Percentiles rank a stretch among this genome's conserved stretches.
These are phyloP conservation scores for Bucco capensis DNA, from an alignment of 2,113 vertebrate species.

Conservation along the genomic window DNA sequence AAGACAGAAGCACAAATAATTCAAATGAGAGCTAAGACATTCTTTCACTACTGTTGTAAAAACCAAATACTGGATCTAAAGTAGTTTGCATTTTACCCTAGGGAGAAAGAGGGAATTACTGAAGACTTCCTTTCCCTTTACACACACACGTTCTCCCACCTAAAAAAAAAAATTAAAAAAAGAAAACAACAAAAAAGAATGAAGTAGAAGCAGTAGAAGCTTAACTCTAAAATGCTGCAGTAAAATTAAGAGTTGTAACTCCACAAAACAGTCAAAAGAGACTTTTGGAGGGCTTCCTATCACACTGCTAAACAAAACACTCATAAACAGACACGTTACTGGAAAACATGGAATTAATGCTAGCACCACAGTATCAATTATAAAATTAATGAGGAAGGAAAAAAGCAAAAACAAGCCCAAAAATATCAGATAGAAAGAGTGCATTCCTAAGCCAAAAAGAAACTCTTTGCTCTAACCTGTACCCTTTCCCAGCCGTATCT, in stretches of 20 bases:
- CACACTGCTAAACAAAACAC: not conserved
- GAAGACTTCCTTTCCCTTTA: slow-evolving; percentile 9
- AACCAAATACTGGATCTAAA: not conserved
- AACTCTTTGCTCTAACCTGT: not conserved
- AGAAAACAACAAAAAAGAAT: not conserved
- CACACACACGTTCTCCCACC: not conserved
- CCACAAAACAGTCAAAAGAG: not conserved
- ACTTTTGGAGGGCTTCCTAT: not conserved
- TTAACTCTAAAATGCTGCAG: not conserved
- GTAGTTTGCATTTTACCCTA: not conserved
- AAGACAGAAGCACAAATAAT: not conserved
- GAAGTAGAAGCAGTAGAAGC: not conserved
- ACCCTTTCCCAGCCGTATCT: not conserved
- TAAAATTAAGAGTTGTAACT: not conserved
- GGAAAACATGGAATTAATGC: not conserved
- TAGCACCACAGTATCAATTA: not conserved
- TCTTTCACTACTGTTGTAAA: not conserved
- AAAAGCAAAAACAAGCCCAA: not conserved
- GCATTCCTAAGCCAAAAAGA: not conserved
- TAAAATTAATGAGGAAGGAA: not conserved
- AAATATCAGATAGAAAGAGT: not conserved
- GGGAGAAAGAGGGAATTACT: not conserved
- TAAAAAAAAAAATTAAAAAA: not conserved
- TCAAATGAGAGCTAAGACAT: not conserved
- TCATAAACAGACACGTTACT: not conserved